These are phyloP conservation scores for Ibycter americanus DNA, from an alignment of 2,797 vertebrate species.

Conservation along the genomic window DNA sequence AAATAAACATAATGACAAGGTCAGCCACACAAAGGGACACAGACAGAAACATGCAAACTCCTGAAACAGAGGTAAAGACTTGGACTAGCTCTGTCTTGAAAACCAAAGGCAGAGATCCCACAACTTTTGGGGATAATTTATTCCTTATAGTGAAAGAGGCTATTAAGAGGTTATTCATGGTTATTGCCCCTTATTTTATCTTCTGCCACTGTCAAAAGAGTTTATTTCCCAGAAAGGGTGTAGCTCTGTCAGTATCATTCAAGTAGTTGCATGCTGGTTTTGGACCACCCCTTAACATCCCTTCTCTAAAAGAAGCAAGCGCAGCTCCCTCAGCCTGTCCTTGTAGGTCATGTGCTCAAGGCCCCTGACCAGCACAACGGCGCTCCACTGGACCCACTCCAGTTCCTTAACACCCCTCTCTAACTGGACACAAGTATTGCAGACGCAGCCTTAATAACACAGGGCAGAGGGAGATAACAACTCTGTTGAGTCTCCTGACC, in stretches of 20 bases:
- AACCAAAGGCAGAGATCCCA: background rate
- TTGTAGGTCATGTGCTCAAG: background rate
- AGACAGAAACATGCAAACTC: background rate
- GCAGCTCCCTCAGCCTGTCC: background rate
- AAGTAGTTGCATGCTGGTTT: background rate
- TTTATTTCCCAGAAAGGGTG: background rate
- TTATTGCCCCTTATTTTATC: background rate
- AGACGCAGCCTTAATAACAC: background rate
- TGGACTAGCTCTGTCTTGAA: background rate
- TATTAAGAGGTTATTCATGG: background rate
- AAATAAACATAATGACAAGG: background rate
- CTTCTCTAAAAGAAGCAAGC: background rate
- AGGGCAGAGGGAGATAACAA: background rate
- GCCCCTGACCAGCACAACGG: background rate
- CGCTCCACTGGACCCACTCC: background rate
- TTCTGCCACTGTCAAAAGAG: background rate
- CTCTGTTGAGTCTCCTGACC: background rate
- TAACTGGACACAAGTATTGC: background rate
- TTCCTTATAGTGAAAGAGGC: background rate
- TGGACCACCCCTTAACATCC: background rate
- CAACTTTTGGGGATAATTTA: background rate
- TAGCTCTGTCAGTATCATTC: background rate
- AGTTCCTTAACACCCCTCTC: background rate
- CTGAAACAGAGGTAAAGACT: background rate
- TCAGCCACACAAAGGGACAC: background rate